Percentiles rank a stretch among this genome's conserved stretches.
Conservation (phyloP, 2,797 vertebrate genomes). For the Pampus argenteus region DNA sequence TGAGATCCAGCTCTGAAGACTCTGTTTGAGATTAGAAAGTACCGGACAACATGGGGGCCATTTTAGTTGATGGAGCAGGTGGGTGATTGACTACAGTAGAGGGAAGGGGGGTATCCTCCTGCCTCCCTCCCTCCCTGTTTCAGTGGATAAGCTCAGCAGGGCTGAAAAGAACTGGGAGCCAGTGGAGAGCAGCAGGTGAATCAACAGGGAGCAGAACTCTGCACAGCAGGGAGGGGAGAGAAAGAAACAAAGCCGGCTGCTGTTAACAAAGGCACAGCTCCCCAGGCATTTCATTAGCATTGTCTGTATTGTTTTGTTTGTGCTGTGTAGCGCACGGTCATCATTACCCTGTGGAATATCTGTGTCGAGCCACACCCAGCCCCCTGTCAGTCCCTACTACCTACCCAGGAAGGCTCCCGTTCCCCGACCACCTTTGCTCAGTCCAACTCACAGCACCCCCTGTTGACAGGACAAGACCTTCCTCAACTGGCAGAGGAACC, state of each 20-base stretch:
- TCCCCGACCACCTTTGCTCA: slow-evolving; percentile 18
- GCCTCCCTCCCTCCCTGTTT: slow-evolving; percentile 45
- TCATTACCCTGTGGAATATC: slow-evolving; percentile 58
- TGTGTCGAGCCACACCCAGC: slow-evolving; percentile 33
- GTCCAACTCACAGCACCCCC: slow-evolving; percentile 59
- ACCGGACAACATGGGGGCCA: slow-evolving; percentile 32
- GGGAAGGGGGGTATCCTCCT: slow-evolving; percentile 14
- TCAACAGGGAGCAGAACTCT: slow-evolving; percentile 43
- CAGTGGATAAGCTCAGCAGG: slow-evolving; percentile 64
- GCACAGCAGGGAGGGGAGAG: slow-evolving; percentile 3
- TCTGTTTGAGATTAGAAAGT: slow-evolving; percentile 60
- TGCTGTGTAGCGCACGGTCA: slow-evolving; percentile 53
- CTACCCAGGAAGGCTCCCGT: neutral
- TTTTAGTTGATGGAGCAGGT: slow-evolving; percentile 21
- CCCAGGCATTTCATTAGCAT: slow-evolving; percentile 66
- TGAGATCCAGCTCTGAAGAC: slow-evolving; percentile 95
- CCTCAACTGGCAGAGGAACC: slow-evolving; percentile 63
- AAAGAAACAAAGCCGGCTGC: slow-evolving; percentile 25
- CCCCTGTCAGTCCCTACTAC: slow-evolving; percentile 11
- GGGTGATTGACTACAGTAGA: slow-evolving; percentile 24
- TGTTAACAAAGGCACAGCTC: slow-evolving; percentile 53
- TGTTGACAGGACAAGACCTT: slow-evolving; percentile 54
- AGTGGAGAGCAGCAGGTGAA: slow-evolving; percentile 23
- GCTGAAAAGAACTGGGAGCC: slow-evolving; percentile 10
- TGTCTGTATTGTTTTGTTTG: slow-evolving; percentile 66